Evolutionary conservation across 1,140 invertebrate genomes (phyloP).

Genomic region (Drosophila sproati): DNA sequence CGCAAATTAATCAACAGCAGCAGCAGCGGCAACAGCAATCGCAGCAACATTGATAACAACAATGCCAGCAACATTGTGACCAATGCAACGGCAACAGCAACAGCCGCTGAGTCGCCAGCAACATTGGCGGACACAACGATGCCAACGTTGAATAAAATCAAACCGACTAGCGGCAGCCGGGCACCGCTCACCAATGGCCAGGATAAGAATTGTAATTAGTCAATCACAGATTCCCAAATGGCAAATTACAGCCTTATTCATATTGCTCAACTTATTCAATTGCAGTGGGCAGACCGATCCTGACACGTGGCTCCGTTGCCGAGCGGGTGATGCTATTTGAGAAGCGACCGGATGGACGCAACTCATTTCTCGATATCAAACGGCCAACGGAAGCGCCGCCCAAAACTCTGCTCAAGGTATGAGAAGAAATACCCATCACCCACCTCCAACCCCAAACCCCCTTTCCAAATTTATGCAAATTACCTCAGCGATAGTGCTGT

Average conservation of each 20-base stretch:
- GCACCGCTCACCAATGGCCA: conserved; percentile 75
- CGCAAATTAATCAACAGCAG: conserved; percentile 29
- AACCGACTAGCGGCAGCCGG: conserved; percentile 71
- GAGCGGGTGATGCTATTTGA: conserved; percentile 96
- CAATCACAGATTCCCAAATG: conserved; percentile 19
- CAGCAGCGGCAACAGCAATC: conserved; percentile 25
- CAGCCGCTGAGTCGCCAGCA: conserved; percentile 53
- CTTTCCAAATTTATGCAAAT: conserved; percentile 1
- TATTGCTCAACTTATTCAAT: conserved; percentile 3
- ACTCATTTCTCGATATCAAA: conserved; percentile 77
- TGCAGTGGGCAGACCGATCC: conserved; percentile 92
- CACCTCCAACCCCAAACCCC: background rate
- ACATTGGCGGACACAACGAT: conserved; percentile 73
- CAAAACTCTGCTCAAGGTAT: conserved; percentile 77
- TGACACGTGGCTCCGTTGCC: conserved; percentile 95
- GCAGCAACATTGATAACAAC: conserved; percentile 43
- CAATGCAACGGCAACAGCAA: conserved; percentile 33
- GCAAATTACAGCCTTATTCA: background rate
- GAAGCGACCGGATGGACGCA: conserved; percentile 90
- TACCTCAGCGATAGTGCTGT: background rate
- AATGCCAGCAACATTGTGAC: conserved; percentile 49
- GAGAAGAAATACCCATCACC: conserved; percentile 20
- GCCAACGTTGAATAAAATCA: conserved; percentile 82
- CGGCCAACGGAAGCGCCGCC: conserved; percentile 71
- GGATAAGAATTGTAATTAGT: conserved; percentile 79